Evolutionary conservation across 2,113 vertebrate genomes (phyloP), one percentile per base, ranked within the genome.

Genomic region (Etheostoma spectabile): DNA sequence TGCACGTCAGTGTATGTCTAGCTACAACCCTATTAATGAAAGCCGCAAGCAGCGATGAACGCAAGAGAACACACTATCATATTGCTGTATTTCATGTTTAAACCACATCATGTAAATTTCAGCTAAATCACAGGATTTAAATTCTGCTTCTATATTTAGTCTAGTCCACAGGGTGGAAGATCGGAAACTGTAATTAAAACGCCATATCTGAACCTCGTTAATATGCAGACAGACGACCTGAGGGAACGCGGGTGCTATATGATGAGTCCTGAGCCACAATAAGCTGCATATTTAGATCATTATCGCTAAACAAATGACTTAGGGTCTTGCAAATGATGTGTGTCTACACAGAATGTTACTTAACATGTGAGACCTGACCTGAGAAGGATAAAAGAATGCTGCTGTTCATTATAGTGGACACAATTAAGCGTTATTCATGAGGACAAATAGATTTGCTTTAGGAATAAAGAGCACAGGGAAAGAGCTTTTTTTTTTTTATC

Each of bases 131-230:
- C 10, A 42, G 8, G 38, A 42, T 42, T 42, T 42, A 42, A 42
- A 42, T 42, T 64, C 74, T 21, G 24, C 53, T 38, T 82, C 76
- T 90, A 89, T 90, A 83, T 86, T 86, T 90, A 85, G 70, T 14
- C 72, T 19, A 46, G 59, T 74, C 86, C 65, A 38, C 57, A 24
- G 64, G 84, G 82, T 42, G 64, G n/a, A 52, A 74, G 67, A 85
- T 67, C 42, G 27, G 55, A 80, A 74, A 8, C 52, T 73, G 64
- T 91, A 89, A 91, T 90, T 92, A 92, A 91, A 92, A 78, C 1
- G 72, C 18, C 60, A 49, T 59, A 83, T 88, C 62, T 67, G 74
- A 83, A 76, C 1, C 74, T 73, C 78, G 74, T 86, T 89, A 84
- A 86, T 78, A 87, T 77, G 79, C 85, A 90, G 56, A 85, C 38